phyloP scores from a whole-genome alignment of 2,797 vertebrate species.

The Lagodon rhomboides region DNA sequence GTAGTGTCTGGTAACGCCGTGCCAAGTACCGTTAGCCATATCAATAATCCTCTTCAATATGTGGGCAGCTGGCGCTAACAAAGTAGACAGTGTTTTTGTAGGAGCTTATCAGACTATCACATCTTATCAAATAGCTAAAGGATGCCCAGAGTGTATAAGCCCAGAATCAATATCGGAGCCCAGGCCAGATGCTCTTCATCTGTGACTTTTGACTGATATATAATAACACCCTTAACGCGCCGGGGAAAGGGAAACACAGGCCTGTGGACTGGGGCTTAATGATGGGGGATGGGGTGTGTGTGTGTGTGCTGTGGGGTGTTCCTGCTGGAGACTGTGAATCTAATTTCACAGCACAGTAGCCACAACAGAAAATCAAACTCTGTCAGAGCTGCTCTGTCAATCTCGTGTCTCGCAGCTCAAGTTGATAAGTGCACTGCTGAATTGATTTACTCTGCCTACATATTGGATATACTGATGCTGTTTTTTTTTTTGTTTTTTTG shows the following conservation, averaged over 20 bases:
- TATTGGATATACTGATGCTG: conserved; percentile 76
- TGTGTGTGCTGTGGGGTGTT: conserved; percentile 33
- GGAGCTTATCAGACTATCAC: conserved; percentile 85
- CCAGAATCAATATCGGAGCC: conserved; percentile 83
- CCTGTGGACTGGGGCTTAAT: conserved; percentile 79
- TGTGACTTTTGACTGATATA: conserved; percentile 85
- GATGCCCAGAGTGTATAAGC: conserved; percentile 82
- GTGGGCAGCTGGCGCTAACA: conserved; percentile 81
- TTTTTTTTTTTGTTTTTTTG: conserved; percentile 32
- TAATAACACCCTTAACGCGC: conserved; percentile 77
- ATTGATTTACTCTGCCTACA: conserved; percentile 82
- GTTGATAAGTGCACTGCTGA: conserved; percentile 83
- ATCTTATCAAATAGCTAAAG: conserved; percentile 85
- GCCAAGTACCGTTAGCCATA: conserved; percentile 85
- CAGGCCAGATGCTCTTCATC: conserved; percentile 80
- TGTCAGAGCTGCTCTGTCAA: conserved; percentile 84
- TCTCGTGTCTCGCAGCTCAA: conserved; percentile 82
- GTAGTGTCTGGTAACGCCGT: conserved; percentile 82
- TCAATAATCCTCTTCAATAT: conserved; percentile 86
- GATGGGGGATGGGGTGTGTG: conserved; percentile 55
- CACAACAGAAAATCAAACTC: conserved; percentile 86
- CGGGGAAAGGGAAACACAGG: conserved; percentile 76
- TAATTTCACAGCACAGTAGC: conserved; percentile 89
- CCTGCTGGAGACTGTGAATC: conserved; percentile 84
- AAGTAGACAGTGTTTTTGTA: conserved; percentile 83